These are phyloP conservation scores for Himalopsyche kuldschensis DNA, from an alignment of 2,888 invertebrate genomes.

Conservation along the genomic window DNA sequence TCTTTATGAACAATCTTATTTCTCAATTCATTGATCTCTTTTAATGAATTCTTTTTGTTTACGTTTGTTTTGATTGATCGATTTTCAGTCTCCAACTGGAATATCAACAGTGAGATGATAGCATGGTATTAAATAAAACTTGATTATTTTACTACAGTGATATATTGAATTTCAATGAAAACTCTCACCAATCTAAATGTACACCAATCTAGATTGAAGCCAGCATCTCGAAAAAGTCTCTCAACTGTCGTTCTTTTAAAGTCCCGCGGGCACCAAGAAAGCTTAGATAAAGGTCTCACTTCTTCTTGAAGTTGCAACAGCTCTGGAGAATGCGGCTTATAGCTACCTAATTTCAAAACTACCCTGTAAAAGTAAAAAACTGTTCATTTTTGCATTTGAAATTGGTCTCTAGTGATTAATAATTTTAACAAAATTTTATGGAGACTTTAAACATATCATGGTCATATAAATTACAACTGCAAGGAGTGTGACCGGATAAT, in stretches of 20 bases:
- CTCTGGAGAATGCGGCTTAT: slow-evolving; percentile 70
- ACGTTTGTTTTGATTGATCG: slow-evolving; percentile 41
- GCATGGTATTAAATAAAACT: too few relatives aligned
- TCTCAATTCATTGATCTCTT: background rate
- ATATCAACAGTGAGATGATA: slow-evolving; percentile 39
- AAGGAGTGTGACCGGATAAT: too few relatives aligned
- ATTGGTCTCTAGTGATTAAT: too few relatives aligned
- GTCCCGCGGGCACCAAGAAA: slow-evolving; percentile 76
- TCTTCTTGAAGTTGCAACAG: slow-evolving; percentile 74
- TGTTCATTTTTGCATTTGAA: background rate
- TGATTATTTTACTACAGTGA: background rate
- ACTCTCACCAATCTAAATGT: slow-evolving; percentile 75
- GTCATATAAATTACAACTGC: too few relatives aligned
- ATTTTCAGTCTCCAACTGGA: slow-evolving; percentile 48
- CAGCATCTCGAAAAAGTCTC: slow-evolving; percentile 75
- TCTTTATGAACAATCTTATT: background rate
- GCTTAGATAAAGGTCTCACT: slow-evolving; percentile 76
- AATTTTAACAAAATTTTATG: too few relatives aligned
- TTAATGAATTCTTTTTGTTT: background rate
- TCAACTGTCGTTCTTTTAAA: slow-evolving; percentile 87
- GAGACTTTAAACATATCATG: too few relatives aligned
- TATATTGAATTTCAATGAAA: background rate
- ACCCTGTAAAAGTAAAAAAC: slow-evolving; percentile 58
- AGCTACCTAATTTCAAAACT: slow-evolving; percentile 80
- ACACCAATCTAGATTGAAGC: slow-evolving; percentile 86